Conservation (phyloP, 2,888 invertebrate species). For the Napeogenes inachia region DNA sequence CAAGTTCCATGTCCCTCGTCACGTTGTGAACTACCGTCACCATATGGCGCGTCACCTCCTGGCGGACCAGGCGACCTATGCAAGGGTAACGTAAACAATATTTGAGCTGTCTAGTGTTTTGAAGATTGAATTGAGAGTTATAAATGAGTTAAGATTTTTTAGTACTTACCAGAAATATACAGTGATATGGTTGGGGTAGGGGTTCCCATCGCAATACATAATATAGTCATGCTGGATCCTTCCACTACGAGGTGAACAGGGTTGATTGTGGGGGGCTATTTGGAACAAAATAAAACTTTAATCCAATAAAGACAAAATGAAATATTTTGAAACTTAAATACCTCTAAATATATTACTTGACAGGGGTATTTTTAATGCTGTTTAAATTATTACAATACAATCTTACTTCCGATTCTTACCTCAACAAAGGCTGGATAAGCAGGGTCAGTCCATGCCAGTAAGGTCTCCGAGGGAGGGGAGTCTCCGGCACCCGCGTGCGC, state of each 20-base stretch:
- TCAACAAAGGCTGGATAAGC: conserved; percentile 92
- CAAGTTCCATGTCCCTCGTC: conserved; percentile 89
- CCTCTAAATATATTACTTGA: no score
- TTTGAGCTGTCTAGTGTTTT: no score
- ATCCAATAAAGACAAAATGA: background rate
- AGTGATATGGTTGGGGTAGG: conserved; percentile 90
- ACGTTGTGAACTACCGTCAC: conserved; percentile 92
- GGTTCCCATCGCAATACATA: conserved; percentile 90
- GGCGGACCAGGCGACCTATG: conserved; percentile 83
- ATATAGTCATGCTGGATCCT: conserved; percentile 90
- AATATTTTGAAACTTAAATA: background rate
- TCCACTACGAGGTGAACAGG: conserved; percentile 89
- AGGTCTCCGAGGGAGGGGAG: conserved; percentile 87
- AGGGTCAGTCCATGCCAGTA: conserved; percentile 92
- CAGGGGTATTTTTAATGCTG: background rate
- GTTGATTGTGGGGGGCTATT: conserved; percentile 88
- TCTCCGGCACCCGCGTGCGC: conserved; percentile 82
- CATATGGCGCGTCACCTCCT: conserved; percentile 90
- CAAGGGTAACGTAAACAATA: background rate
- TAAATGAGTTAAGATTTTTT: no score
- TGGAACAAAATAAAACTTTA: conserved; percentile 3
- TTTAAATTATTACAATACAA: background rate
- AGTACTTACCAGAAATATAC: conserved; percentile 82
- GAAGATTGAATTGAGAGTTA: no score
- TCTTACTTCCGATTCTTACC: conserved; percentile 59